phyloP scores from a whole-genome alignment of 2,797 vertebrate species.

The Loris lydekkerianus region DNA sequence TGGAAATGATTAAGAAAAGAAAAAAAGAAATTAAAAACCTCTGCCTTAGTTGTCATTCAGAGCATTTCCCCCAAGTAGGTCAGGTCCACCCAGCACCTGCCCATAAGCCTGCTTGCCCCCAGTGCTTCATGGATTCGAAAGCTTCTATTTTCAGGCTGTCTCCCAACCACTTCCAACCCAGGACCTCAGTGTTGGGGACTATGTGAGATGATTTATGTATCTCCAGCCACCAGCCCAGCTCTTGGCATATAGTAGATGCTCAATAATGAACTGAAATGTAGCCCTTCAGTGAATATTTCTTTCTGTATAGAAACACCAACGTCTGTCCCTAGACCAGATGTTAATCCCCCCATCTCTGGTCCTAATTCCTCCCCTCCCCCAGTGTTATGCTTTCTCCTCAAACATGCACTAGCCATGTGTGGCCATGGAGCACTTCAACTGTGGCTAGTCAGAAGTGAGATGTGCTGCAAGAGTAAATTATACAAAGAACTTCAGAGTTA shows the following conservation, averaged over 20 bases:
- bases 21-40: neutral
- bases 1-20: neutral
- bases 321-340: neutral
- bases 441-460: neutral
- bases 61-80: neutral
- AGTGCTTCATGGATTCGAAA: rapidly evolving
- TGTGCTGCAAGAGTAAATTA: neutral
- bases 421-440: neutral
- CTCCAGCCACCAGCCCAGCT: neutral
- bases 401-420: neutral
- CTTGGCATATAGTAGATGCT: neutral
- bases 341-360: neutral
- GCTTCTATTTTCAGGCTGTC: neutral
- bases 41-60: neutral
- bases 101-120: neutral
- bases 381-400: neutral
- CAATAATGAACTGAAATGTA: neutral
- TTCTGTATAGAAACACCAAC: neutral
- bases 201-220: neutral
- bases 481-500: neutral
- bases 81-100: neutral
- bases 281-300: neutral
- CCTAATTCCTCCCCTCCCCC: neutral
- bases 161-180: neutral
- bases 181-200: neutral